Conservation (phyloP, 1,140 invertebrate genomes). For the Drosophila obscura region DNA sequence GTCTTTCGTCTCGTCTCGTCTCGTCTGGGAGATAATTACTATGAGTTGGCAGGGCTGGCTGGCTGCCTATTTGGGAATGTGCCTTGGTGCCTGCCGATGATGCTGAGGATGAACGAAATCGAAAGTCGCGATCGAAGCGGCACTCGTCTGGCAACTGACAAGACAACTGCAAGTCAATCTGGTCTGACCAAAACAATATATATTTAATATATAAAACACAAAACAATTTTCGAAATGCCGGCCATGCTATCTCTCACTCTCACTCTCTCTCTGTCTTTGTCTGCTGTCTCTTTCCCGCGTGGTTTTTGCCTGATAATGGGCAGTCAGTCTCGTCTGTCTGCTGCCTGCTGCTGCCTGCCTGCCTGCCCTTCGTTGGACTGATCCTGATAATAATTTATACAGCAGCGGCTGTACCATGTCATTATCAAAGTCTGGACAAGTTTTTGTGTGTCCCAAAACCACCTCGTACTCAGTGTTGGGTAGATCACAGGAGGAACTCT, state of each 20-base stretch:
- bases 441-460: constrained; percentile 28
- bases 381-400: constrained; percentile 79
- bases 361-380: constrained; percentile 11
- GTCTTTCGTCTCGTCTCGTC: constrained; percentile 4
- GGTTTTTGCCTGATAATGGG: constrained; percentile 44
- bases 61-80: not conserved
- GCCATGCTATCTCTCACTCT: constrained; percentile 57
- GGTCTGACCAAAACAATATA: constrained; percentile 53
- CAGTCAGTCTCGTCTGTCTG: not conserved
- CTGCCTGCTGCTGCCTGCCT: not conserved
- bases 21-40: constrained; percentile 57
- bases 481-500: too few species aligned
- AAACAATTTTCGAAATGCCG: constrained; percentile 44
- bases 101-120: constrained; percentile 54
- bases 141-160: constrained; percentile 37
- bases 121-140: constrained; percentile 58
- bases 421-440: constrained; percentile 61
- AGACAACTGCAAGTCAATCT: constrained; percentile 51
- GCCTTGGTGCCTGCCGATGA: constrained; percentile 2
- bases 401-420: constrained; percentile 67
- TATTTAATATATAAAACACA: constrained; percentile 12
- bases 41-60: constrained; percentile 44
- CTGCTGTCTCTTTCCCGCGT: not conserved
- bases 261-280: constrained; percentile 2
- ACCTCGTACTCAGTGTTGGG: not conserved